Evolutionary conservation across 1,140 invertebrate species (phyloP).

Genomic region (Gyrodactylus salaris): DNA sequence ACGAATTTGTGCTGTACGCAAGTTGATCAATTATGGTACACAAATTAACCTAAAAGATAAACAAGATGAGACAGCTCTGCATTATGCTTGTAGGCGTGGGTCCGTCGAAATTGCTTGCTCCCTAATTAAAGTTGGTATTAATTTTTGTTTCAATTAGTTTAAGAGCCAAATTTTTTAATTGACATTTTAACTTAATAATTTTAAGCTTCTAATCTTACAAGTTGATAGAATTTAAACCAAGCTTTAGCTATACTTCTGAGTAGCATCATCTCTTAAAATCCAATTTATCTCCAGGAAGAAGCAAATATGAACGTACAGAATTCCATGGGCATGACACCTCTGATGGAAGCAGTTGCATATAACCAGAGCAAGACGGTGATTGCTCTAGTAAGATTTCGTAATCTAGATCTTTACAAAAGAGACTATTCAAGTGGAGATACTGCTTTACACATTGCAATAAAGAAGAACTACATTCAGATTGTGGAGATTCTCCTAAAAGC

Average conservation of each 20-base stretch:
- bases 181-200: too few relatives aligned
- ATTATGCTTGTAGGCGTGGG: constrained; percentile 23
- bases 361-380: constrained; percentile 17
- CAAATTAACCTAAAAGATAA: constrained; percentile 69
- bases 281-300: neutral
- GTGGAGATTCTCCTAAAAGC: constrained; percentile 24
- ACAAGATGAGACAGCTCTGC: constrained; percentile 68
- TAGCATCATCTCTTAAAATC: too few relatives aligned
- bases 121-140: constrained; percentile 3
- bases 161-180: too few relatives aligned
- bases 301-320: constrained; percentile 16
- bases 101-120: neutral
- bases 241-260: too few relatives aligned
- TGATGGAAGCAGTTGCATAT: constrained; percentile 20
- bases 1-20: constrained; percentile 15
- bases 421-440: constrained; percentile 19
- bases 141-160: neutral
- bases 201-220: too few relatives aligned
- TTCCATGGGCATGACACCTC: constrained; percentile 18
- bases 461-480: constrained; percentile 24
- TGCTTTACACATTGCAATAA: constrained; percentile 23
- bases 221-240: too few relatives aligned
- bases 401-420: constrained; percentile 16
- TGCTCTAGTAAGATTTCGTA: constrained; percentile 12
- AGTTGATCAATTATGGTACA: constrained; percentile 14